Conservation (phyloP, 2,797 vertebrate species). For the Thamnophis elegans region DNA sequence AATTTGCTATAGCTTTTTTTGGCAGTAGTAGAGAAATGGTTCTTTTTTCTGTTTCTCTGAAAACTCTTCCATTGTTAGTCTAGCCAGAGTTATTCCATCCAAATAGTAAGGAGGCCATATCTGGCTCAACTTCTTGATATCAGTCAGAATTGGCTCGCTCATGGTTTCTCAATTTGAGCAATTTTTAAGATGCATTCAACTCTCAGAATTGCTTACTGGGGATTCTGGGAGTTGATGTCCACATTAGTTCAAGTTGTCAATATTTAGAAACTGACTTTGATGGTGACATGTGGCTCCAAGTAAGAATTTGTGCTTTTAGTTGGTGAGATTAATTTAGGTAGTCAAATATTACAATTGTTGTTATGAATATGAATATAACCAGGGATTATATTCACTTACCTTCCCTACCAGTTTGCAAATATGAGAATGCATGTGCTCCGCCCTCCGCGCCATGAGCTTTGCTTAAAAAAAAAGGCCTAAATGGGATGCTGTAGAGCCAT, state of each 20-base stretch:
- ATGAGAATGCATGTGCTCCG: too few relatives aligned
- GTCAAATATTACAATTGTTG: conserved; percentile 35
- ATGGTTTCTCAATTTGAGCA: background rate
- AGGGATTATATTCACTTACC: too few relatives aligned
- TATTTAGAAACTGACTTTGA: background rate
- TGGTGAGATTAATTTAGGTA: background rate
- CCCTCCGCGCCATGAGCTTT: too few relatives aligned
- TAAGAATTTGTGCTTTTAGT: background rate
- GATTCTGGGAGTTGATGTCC: background rate
- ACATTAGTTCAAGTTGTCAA: background rate
- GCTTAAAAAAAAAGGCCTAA: too few relatives aligned
- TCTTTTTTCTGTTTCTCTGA: background rate
- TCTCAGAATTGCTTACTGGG: background rate
- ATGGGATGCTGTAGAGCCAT: too few relatives aligned
- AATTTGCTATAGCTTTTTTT: too few relatives aligned
- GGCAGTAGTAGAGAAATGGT: too few relatives aligned
- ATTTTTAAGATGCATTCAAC: background rate
- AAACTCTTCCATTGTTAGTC: background rate
- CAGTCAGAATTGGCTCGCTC: background rate
- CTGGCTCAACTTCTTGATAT: background rate
- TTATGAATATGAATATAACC: conserved; percentile 32
- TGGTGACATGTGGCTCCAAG: background rate
- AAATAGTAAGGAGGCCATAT: background rate
- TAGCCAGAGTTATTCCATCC: background rate
- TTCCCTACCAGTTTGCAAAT: too few relatives aligned